Conservation (phyloP, 2,113 vertebrate genomes). For the Aspiorhynchus laticeps region DNA sequence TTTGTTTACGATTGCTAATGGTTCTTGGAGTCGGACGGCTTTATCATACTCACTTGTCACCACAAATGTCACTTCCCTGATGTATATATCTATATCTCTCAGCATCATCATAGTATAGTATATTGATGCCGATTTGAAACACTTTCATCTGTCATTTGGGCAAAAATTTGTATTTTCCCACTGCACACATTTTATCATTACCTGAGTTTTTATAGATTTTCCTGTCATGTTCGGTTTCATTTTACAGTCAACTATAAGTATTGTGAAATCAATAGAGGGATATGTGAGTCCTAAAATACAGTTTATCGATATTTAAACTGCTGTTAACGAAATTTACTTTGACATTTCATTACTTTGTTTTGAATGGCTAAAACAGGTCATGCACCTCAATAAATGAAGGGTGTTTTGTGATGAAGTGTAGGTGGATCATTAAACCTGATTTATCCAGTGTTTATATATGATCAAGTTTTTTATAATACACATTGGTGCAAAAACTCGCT, state of each 20-base stretch:
- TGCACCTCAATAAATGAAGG: not conserved
- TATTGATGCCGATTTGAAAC: not conserved
- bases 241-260: not conserved
- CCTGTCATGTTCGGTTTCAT: not conserved
- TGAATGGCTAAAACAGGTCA: not conserved
- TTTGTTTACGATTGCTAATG: not conserved
- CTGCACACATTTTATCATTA: not conserved
- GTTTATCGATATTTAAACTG: not conserved
- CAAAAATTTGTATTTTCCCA: not conserved
- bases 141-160: not conserved
- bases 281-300: not conserved
- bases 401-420: not conserved
- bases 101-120: not conserved
- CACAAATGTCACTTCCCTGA: not conserved
- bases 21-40: not conserved
- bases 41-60: not conserved
- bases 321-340: not conserved
- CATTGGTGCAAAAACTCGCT: not conserved
- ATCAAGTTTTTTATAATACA: not conserved
- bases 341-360: not conserved
- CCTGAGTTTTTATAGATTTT: conserved; percentile 2
- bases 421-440: not conserved
- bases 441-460: not conserved
- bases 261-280: not conserved
- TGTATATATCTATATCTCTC: not conserved